Conservation (phyloP, 2,797 vertebrate genomes). For the Bradypodion pumilum region DNA sequence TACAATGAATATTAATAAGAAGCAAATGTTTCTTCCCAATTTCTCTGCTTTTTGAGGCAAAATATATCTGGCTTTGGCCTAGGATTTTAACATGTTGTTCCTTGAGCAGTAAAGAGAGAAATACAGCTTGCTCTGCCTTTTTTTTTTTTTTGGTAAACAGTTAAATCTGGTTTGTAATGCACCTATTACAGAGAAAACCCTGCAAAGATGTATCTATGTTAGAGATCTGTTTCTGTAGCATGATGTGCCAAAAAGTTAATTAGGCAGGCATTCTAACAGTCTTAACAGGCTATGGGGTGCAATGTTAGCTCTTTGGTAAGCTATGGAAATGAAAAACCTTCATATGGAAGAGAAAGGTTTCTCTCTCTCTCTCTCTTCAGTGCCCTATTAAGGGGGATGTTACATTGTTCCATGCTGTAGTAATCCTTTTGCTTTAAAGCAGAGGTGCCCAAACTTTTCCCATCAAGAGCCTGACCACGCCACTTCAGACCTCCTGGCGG, state of each 20-base stretch:
- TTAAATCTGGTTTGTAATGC: slow-evolving; percentile 51
- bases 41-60: not conserved
- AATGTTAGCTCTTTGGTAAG: not conserved
- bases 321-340: not conserved
- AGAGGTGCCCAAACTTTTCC: too few relatives aligned
- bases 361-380: not conserved
- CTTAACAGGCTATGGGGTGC: not conserved
- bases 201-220: not conserved
- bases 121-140: not conserved
- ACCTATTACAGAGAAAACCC: slow-evolving; percentile 36
- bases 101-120: not conserved
- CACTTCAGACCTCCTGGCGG: too few relatives aligned
- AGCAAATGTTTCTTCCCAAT: not conserved
- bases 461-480: too few relatives aligned
- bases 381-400: not conserved
- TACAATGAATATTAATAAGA: not conserved
- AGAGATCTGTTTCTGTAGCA: not conserved
- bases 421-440: not conserved
- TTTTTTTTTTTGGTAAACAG: not conserved
- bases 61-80: not conserved
- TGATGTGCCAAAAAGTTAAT: slow-evolving; percentile 14
- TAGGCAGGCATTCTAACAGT: slow-evolving; percentile 20
- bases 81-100: not conserved
- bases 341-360: not conserved
- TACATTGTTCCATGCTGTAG: not conserved